Evolutionary conservation across 2,888 invertebrate species (phyloP).

Genomic region (Chamaedrilus cognettii): DNA sequence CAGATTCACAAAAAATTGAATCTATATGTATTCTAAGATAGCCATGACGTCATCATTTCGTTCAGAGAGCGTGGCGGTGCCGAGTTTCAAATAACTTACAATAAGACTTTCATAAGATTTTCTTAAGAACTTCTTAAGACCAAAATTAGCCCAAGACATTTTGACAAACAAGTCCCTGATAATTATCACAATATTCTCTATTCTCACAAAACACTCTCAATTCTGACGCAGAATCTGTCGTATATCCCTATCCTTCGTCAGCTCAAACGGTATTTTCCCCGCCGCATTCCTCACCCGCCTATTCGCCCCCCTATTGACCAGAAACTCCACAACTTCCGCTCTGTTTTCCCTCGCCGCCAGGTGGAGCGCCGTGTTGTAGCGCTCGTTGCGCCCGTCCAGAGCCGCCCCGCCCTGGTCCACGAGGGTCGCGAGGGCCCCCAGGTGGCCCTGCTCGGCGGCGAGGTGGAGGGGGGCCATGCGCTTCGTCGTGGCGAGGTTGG

Average conservation of each 20-base stretch:
- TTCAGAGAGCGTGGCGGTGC: too few species aligned
- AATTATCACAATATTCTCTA: too few species aligned
- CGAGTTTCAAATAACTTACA: too few species aligned
- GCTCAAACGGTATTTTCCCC: slow-evolving; percentile 5
- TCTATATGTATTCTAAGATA: too few species aligned
- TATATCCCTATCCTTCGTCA: neutral
- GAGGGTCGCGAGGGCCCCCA: slow-evolving; percentile 19
- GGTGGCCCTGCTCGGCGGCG: slow-evolving; percentile 24
- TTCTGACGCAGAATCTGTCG: neutral
- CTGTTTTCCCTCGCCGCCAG: slow-evolving; percentile 19
- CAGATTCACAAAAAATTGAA: too few species aligned
- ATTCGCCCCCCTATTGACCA: slow-evolving; percentile 17
- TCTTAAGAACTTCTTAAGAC: too few species aligned
- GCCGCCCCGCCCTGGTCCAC: slow-evolving; percentile 11
- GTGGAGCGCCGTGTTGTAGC: slow-evolving; percentile 26
- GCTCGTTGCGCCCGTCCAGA: slow-evolving; percentile 16
- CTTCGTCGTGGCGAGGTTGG: slow-evolving; percentile 12
- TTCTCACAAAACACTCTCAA: too few species aligned
- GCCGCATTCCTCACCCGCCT: neutral
- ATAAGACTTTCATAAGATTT: too few species aligned
- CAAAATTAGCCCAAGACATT: too few species aligned
- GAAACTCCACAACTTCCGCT: slow-evolving; percentile 13
- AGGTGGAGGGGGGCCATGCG: slow-evolving; percentile 22
- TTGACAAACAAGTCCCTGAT: too few species aligned
- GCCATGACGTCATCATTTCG: too few species aligned